Percentiles rank a stretch among this genome's conserved stretches.
phyloP scores from a whole-genome alignment of 2,797 vertebrate genomes.

The Trachops cirrhosus region DNA sequence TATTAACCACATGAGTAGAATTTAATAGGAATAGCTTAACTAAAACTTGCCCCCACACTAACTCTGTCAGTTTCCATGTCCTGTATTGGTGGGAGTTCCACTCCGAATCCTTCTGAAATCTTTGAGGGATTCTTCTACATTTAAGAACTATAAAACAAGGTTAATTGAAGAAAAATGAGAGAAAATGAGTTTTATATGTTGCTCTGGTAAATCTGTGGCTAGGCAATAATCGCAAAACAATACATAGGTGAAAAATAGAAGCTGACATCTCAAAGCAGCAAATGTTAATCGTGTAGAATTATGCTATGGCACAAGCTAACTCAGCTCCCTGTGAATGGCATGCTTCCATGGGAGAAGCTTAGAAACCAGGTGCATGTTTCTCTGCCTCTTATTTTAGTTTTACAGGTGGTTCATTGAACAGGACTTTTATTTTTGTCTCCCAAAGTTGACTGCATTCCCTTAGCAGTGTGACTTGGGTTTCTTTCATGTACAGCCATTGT shows the following conservation, averaged over 20 bases:
- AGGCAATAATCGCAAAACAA: constrained; percentile 64
- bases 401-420: constrained; percentile 69
- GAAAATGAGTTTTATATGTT: constrained; percentile 64
- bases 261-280: constrained; percentile 54
- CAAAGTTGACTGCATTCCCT: constrained; percentile 46
- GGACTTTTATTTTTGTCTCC: constrained; percentile 59
- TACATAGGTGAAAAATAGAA: constrained; percentile 58
- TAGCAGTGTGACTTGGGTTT: constrained; percentile 54
- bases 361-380: constrained; percentile 30
- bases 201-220: constrained; percentile 52
- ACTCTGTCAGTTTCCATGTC: constrained; percentile 57
- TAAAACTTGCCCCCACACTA: constrained; percentile 38
- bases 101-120: constrained; percentile 26
- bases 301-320: neutral
- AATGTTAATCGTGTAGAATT: constrained; percentile 34
- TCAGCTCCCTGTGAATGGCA: neutral
- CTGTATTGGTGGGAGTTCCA: constrained; percentile 24
- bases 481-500: constrained; percentile 44
- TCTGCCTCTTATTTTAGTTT: constrained; percentile 47
- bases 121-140: constrained; percentile 33
- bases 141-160: constrained; percentile 59
- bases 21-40: constrained; percentile 53
- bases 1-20: constrained; percentile 56
- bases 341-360: constrained; percentile 39
- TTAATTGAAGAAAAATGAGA: constrained; percentile 71